Base-by-base conservation (phyloP, 2,113 vertebrate species). In the Pseudolaguvia tuberculata region DNA sequence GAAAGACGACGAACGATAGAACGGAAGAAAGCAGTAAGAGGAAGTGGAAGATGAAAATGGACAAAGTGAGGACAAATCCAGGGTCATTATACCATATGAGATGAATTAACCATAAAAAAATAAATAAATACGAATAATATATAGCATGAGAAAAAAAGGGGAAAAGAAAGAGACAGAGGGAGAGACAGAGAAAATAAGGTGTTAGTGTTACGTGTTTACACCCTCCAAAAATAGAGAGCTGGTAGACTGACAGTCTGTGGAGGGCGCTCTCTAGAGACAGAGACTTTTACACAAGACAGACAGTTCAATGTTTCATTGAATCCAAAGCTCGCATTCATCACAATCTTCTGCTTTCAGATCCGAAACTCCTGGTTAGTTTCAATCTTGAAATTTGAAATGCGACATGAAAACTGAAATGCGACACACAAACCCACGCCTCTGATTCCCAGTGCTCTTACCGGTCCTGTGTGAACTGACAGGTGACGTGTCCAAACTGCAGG, bases 391-490 rank as follows among this genome's bases (percentile, higher is more conserved):
- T 17, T 5, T 15, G 21, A 55, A 65, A 23, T 21, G 39, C 61
- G 45, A 47, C 31, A 21, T 12, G 58, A 31, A n/a, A 58, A 2
- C 20, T 21, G 59, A 42, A 61, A 61, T 12, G 18, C 58, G 2
- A n/a, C 5, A n/a, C 29, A 47, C 42, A 17, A 10, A 2, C 2
- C 2, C 39, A 42, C 39, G 39, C 39, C 39, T 42, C 39, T 42
- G 1, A 42, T 42, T 8, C 39, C 4, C 4, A 42, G 39, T 48
- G 53, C 53, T 78, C 86, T 87, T 91, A 99, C 96, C 95, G 84
- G 91, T 90, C 87, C 94, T 90, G 86, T 96, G 94, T 84, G 92
- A 79, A 82, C 91, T 91, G 87, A 18, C 75, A 7, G 94, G 93
- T 0, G 93, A 93, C 57, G 85, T 81, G 90, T 97, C 95, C 0